phyloP scores from a whole-genome alignment of 1,140 invertebrate species.

The Megathymus violae region DNA sequence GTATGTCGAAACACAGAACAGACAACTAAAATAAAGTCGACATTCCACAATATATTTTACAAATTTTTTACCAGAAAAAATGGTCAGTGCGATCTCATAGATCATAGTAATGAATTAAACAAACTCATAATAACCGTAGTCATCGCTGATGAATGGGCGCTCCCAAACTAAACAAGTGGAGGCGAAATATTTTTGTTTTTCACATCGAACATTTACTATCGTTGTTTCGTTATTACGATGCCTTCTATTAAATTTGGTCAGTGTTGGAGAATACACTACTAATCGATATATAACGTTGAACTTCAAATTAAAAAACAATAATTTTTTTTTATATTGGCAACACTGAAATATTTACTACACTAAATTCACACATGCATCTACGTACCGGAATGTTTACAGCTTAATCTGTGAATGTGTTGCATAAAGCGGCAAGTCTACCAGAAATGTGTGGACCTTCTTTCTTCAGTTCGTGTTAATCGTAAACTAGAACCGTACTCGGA shows the following conservation, averaged over 20 bases:
- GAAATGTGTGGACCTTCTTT: too few relatives aligned
- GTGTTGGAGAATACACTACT: too few relatives aligned
- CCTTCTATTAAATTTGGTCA: not conserved
- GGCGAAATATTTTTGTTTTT: slow-evolving; percentile 13
- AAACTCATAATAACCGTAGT: not conserved
- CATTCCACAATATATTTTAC: not conserved
- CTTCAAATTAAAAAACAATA: not conserved
- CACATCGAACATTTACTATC: slow-evolving; percentile 12
- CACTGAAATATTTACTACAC: too few relatives aligned
- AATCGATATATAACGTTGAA: too few relatives aligned
- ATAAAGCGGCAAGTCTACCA: too few relatives aligned
- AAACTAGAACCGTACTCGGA: too few relatives aligned
- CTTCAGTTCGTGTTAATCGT: too few relatives aligned
- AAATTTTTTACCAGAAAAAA: slow-evolving; percentile 13
- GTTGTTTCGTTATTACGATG: not conserved
- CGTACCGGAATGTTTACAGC: too few relatives aligned
- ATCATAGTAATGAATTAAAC: slow-evolving; percentile 8
- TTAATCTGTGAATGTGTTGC: too few relatives aligned
- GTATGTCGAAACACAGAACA: too few relatives aligned
- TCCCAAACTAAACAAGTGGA: slow-evolving; percentile 8
- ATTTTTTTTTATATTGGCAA: too few relatives aligned
- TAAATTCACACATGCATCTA: too few relatives aligned
- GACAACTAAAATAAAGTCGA: not conserved
- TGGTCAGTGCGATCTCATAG: not conserved
- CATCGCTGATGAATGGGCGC: slow-evolving; percentile 10